These are phyloP conservation scores for Rhodeus uyekii DNA, from an alignment of 2,797 vertebrate species.

Conservation along the genomic window DNA sequence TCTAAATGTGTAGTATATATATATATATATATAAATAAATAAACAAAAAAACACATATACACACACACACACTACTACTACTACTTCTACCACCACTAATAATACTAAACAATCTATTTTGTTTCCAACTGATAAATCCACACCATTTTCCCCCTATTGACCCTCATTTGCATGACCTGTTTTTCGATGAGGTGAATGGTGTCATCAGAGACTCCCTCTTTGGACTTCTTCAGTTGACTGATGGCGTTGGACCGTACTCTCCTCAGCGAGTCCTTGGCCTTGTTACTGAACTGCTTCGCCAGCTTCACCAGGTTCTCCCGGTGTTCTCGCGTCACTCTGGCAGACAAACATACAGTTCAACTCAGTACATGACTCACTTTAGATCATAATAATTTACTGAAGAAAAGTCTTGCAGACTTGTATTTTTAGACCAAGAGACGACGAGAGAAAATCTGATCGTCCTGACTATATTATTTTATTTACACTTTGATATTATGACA, in stretches of 20 bases:
- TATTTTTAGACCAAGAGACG: neutral
- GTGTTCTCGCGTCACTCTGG: slow-evolving; percentile 91
- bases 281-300: slow-evolving; percentile 92
- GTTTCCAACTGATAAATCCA: neutral
- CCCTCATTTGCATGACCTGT: slow-evolving; percentile 77
- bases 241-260: slow-evolving; percentile 82
- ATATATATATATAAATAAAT: too few species aligned
- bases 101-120: too few species aligned
- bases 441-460: neutral
- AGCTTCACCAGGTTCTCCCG: slow-evolving; percentile 87
- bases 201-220: slow-evolving; percentile 87
- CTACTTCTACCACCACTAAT: neutral
- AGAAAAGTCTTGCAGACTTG: neutral
- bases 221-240: slow-evolving; percentile 83
- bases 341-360: neutral
- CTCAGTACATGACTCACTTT: neutral
- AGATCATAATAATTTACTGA: neutral
- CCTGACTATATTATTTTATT: neutral
- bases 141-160: too few species aligned
- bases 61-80: neutral
- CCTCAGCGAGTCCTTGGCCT: slow-evolving; percentile 91
- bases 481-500: neutral
- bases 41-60: too few species aligned
- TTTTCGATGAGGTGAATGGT: slow-evolving; percentile 89
- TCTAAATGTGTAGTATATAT: too few species aligned